Conservation (phyloP, 2,113 vertebrate genomes). For the Chamaea fasciata region DNA sequence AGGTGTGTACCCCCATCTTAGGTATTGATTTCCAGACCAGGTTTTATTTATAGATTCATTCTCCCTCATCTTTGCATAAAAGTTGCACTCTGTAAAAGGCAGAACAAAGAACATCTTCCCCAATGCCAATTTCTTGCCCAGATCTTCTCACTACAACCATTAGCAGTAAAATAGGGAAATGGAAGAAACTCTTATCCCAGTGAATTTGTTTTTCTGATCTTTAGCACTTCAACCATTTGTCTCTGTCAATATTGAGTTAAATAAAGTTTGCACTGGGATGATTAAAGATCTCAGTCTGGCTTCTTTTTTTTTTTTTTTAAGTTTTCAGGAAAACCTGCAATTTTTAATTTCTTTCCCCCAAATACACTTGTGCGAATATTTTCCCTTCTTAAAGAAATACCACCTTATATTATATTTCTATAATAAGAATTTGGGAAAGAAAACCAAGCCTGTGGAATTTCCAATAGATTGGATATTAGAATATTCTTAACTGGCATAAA, state of each 20-base stretch:
- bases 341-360: neutral
- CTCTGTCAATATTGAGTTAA: neutral
- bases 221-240: neutral
- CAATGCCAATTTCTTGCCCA: no score
- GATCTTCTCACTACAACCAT: neutral
- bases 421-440: neutral
- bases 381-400: neutral
- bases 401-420: neutral
- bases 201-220: neutral
- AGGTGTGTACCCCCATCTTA: neutral
- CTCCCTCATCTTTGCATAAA: neutral
- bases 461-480: neutral
- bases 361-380: fast-evolving
- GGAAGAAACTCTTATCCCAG: neutral
- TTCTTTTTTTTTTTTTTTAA: neutral
- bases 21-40: neutral
- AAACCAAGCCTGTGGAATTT: neutral
- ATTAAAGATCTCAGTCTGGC: neutral
- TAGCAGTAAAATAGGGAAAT: neutral
- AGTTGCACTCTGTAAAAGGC: neutral
- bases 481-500: neutral
- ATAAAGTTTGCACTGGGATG: neutral
- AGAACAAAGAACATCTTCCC: neutral
- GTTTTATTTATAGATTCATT: neutral
- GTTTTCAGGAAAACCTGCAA: neutral